Evolutionary conservation across 2,888 invertebrate species (phyloP).

Genomic region (Tipula helvola): DNA sequence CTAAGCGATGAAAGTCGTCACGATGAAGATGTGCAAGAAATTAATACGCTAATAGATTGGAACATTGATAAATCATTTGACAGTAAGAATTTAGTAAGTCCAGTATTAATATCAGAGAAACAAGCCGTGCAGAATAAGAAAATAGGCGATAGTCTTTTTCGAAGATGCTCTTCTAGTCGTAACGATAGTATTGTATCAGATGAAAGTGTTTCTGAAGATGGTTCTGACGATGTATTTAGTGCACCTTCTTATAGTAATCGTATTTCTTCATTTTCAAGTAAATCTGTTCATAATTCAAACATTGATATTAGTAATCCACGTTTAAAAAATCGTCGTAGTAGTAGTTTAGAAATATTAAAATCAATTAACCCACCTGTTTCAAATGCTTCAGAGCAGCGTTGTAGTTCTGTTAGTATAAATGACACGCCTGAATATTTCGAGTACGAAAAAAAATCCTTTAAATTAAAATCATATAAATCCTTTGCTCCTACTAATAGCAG

Average conservation of each 20-base stretch:
- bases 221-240: constrained; percentile 15
- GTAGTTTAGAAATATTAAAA: constrained; percentile 14
- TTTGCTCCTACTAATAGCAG: constrained; percentile 47
- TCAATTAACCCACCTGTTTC: not conserved
- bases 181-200: not conserved
- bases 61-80: not conserved
- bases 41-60: not conserved
- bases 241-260: not conserved
- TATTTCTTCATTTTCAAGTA: not conserved
- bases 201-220: not conserved
- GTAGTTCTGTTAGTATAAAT: constrained; percentile 40
- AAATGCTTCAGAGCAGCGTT: constrained; percentile 21
- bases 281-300: not conserved
- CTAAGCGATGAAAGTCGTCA: constrained; percentile 6
- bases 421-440: constrained; percentile 42
- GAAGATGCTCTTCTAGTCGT: not conserved
- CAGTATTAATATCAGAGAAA: not conserved
- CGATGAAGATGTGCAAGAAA: not conserved
- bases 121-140: not conserved
- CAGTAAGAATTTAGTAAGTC: not conserved
- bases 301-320: not conserved
- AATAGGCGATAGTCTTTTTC: not conserved
- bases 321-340: constrained; percentile 11
- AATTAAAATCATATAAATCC: constrained; percentile 14
- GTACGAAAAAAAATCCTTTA: constrained; percentile 26